Base-by-base conservation (phyloP, 2,888 invertebrate species). In the Galerucella calmariensis region DNA sequence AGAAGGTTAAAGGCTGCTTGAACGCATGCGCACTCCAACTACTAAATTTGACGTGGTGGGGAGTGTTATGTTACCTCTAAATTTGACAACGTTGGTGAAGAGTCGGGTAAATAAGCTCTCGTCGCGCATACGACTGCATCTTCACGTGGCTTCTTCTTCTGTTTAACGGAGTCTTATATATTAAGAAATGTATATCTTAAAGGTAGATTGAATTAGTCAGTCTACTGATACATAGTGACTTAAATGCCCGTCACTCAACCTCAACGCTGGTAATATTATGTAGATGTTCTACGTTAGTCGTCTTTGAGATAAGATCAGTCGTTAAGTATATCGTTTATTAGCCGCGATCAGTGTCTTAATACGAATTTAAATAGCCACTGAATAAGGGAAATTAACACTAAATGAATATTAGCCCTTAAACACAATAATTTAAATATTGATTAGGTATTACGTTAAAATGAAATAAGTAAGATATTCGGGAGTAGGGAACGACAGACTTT, bases 251-350 rank as follows among this genome's bases (percentile, higher is more conserved):
- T 75, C 75, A 66, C 35, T 68, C 72, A 69, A 58, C 68, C 63
- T 75, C 72, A 68, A 62, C 59, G 51, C 65, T 71, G 20, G 66
- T 66, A 69, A 56, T 53, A 74, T 70, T 70, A 74, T 69, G 69
- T 69, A 65, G 67, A 73, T 74, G 67, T 70, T 74, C 70, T 61
- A 74, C 67, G 66, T 67, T 74, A 74, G 41, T 74, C 61, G 24
- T 67, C 58, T 66, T 67, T 69, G 69, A 69, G 66, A 59, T 74
- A 69, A 35, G 44, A 62, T 74, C 58, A 58, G 48, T 74, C 65
- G 68, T 69, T 69, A 62, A 62, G 61, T 62, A 62, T 61, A 69
- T 69, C 66, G 58, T 72, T 67, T 72, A 72, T 72, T 72, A 59
- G 61, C 59, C 41, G 20, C 20, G 44, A 71, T 66, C 66, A 48